These are phyloP conservation scores for Sesamia inferens DNA, from an alignment of 2,888 invertebrate species.

Conservation along the genomic window DNA sequence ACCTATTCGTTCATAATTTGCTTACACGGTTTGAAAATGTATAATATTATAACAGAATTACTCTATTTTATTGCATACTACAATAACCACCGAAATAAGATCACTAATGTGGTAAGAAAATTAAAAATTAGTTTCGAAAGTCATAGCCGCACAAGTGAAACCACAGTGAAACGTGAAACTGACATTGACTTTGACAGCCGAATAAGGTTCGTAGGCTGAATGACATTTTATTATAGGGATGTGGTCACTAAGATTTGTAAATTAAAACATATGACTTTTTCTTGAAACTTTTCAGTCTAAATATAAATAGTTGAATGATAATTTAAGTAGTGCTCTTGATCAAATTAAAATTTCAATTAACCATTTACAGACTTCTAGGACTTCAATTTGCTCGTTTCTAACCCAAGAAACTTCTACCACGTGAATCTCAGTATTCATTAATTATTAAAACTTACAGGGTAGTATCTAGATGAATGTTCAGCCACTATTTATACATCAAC, in stretches of 20 bases:
- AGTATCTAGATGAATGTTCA: too few relatives aligned
- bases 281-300: not conserved
- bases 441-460: too few relatives aligned
- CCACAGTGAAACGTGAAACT: constrained; percentile 58
- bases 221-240: constrained; percentile 17
- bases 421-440: not conserved
- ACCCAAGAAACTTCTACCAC: not conserved
- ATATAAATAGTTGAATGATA: not conserved
- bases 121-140: constrained; percentile 28
- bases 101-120: not conserved
- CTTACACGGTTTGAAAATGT: constrained; percentile 28
- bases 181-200: constrained; percentile 49
- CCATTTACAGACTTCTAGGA: not conserved
- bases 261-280: not conserved
- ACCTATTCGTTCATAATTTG: constrained; percentile 67
- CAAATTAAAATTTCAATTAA: not conserved
- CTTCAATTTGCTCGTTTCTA: not conserved
- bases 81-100: constrained; percentile 5
- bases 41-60: not conserved
- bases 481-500: too few relatives aligned
- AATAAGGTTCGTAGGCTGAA: not conserved
- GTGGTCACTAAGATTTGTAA: not conserved
- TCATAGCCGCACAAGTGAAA: constrained; percentile 1
- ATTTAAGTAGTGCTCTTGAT: not conserved
- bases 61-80: not conserved